phyloP scores from a whole-genome alignment of 1,140 invertebrate species.

The Luehdorfia chinensis region DNA sequence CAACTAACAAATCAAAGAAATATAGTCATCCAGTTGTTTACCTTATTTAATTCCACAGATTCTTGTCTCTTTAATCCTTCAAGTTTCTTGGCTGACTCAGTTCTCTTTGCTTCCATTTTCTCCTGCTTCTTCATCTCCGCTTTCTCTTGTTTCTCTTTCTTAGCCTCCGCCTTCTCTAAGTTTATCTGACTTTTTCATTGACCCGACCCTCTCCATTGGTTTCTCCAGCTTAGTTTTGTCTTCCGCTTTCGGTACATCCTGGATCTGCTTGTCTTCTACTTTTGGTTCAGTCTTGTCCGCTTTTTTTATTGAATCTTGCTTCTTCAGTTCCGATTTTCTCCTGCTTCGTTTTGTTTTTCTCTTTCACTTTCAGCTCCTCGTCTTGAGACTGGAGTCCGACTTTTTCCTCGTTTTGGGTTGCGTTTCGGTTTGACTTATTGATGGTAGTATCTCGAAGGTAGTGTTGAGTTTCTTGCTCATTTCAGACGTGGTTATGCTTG shows the following conservation, averaged over 20 bases:
- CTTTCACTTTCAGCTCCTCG: slow-evolving; percentile 47
- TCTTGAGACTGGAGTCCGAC: slow-evolving; percentile 61
- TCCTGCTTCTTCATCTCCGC: slow-evolving; percentile 48
- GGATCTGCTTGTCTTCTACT: slow-evolving; percentile 24
- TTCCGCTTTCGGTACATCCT: slow-evolving; percentile 31
- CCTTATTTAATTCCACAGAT: slow-evolving; percentile 58
- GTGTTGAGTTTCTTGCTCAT: slow-evolving; percentile 33
- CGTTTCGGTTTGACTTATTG: slow-evolving; percentile 21
- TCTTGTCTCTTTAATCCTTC: slow-evolving; percentile 60
- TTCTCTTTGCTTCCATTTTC: slow-evolving; percentile 51
- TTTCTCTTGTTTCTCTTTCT: slow-evolving; percentile 48
- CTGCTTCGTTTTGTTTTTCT: slow-evolving; percentile 37
- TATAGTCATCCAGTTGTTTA: no score
- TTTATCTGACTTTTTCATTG: slow-evolving; percentile 52
- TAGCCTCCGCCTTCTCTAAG: slow-evolving; percentile 42
- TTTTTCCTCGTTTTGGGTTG: slow-evolving; percentile 53
- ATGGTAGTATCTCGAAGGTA: slow-evolving; percentile 27
- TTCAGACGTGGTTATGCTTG: slow-evolving; percentile 40
- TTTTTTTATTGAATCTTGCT: slow-evolving; percentile 58
- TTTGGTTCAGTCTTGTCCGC: slow-evolving; percentile 38
- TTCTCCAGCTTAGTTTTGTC: slow-evolving; percentile 46
- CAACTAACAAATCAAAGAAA: no score
- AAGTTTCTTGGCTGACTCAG: slow-evolving; percentile 52
- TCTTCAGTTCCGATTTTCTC: slow-evolving; percentile 60
- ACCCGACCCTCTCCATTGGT: slow-evolving; percentile 51